Evolutionary conservation across 2,113 vertebrate genomes (phyloP), one percentile per base, ranked within the genome.

Genomic region (Corythoichthys intestinalis): DNA sequence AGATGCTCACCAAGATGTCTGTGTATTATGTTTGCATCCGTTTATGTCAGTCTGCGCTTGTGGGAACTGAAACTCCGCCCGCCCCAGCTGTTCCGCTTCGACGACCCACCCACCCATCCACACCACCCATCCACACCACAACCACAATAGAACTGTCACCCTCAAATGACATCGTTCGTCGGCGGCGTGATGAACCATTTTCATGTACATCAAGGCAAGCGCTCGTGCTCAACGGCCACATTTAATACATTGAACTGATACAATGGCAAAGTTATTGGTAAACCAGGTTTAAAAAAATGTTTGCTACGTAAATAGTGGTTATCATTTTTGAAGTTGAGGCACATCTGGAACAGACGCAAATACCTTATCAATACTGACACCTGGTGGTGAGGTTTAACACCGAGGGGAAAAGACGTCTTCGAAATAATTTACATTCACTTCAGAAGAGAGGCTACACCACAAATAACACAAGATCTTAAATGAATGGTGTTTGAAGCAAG

Each of bases 51-150:
- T 49, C 49, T 38, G 48, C 9, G 54, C 70, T 58, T 70, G 73
- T 60, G 73, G 71, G 56, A 70, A 66, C 46, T 54, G 74, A 63
- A 81, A 74, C 87, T 70, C 80, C 86, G 68, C 86, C 86, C 76
- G 57, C 76, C 68, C 77, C 64, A 20, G 59, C 34, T 78, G 17
- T 9, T 41, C 46, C 57, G 1, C 53, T 54, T 15, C 8, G 53
- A 15, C 63, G 58, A n/a, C n/a, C 35, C 54, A 12, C 48, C 44
- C 53, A 41, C 54, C 38, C 41, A n/a, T n/a, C 52, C 1, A 11
- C 59, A 15, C 28, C 14, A 15, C 49, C 49, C 49, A 15, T 28
- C 54, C 28, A 0, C 34, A 41, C 61, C 48, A 53, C 63, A 56
- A 49, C 14, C 66, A 20, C 48, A 58, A 38, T n/a, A 44, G 41